phyloP scores from a whole-genome alignment of 2,113 vertebrate species.

The Lagopus muta region DNA sequence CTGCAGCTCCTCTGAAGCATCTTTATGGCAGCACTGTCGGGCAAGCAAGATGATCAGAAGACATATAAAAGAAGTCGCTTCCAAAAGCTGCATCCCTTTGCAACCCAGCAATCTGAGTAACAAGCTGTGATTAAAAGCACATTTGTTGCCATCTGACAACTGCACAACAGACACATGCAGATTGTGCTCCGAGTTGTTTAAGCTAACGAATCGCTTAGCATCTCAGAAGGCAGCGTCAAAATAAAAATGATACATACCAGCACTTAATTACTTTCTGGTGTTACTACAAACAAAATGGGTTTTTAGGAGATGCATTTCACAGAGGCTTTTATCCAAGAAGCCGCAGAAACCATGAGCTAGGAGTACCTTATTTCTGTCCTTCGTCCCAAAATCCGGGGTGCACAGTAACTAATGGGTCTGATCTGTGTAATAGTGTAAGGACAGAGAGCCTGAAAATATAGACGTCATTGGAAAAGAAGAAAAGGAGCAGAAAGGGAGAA shows the following conservation, averaged over 20 bases:
- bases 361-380: not conserved
- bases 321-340: not conserved
- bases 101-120: not conserved
- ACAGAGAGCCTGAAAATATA: not conserved
- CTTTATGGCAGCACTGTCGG: not conserved
- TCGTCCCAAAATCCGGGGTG: not conserved
- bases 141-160: constrained; percentile 14
- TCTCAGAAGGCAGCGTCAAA: not conserved
- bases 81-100: constrained; percentile 9
- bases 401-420: not conserved
- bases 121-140: constrained; percentile 11
- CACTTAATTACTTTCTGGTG: constrained; percentile 5
- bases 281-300: not conserved
- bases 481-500: not conserved
- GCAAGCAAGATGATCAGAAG: not conserved
- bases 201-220: not conserved
- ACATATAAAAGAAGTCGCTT: constrained; percentile 22
- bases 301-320: not conserved
- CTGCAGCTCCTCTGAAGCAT: not conserved
- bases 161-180: not conserved
- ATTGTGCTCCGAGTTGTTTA: not conserved
- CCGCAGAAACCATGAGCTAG: not conserved
- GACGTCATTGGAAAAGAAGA: not conserved
- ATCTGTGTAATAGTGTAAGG: not conserved
- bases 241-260: not conserved